Evolutionary conservation across 2,888 invertebrate species (phyloP).

Genomic region (Synanthedon formicaeformis): DNA sequence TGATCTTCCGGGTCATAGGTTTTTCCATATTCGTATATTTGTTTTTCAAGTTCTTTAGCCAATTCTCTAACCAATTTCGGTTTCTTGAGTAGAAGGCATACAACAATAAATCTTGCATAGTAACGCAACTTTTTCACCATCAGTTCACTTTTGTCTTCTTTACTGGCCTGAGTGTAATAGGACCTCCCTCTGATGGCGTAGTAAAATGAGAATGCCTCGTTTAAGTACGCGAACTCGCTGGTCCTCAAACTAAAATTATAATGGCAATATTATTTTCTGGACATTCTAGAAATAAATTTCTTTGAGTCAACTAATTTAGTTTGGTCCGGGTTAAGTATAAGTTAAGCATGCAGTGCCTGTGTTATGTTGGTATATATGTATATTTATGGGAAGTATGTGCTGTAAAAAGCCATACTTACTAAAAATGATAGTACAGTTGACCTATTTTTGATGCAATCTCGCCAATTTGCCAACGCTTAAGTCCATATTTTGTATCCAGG

Average conservation of each 20-base stretch:
- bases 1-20: slow-evolving; percentile 98
- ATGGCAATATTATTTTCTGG: background rate
- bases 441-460: slow-evolving; percentile 99
- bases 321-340: too few relatives aligned
- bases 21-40: slow-evolving; percentile 94
- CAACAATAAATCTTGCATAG: slow-evolving; percentile 96
- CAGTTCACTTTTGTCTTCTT: slow-evolving; percentile 93
- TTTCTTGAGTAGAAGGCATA: slow-evolving; percentile 92
- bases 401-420: slow-evolving; percentile 73
- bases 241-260: slow-evolving; percentile 81
- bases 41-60: slow-evolving; percentile 90
- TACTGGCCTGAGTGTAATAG: slow-evolving; percentile 93
- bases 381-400: too few relatives aligned
- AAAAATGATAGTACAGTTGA: slow-evolving; percentile 98
- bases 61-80: slow-evolving; percentile 93
- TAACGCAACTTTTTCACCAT: slow-evolving; percentile 97
- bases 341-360: too few relatives aligned
- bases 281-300: too few relatives aligned
- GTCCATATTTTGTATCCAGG: slow-evolving; percentile 91
- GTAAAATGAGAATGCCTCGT: slow-evolving; percentile 97
- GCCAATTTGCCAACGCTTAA: slow-evolving; percentile 98
- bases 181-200: slow-evolving; percentile 93
- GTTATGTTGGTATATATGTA: too few relatives aligned
- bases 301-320: too few relatives aligned
- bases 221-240: slow-evolving; percentile 95